These are phyloP conservation scores for Macheiramphus alcinus DNA, from an alignment of 2,113 vertebrate genomes.

Conservation along the genomic window DNA sequence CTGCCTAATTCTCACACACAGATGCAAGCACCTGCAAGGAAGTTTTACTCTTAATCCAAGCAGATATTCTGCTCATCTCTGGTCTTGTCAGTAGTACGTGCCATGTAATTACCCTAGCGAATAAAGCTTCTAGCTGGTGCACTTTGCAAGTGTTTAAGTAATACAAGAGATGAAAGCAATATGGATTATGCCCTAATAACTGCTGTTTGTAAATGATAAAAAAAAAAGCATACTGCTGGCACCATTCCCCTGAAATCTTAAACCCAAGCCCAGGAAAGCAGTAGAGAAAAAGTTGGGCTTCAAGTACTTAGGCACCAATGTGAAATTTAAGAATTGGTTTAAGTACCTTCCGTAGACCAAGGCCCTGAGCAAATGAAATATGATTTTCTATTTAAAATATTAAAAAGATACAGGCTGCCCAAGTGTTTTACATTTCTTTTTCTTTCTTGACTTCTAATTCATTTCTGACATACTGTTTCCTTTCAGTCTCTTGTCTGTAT, in stretches of 20 bases:
- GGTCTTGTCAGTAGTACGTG: not conserved
- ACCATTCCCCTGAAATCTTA: not conserved
- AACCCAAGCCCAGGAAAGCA: not conserved
- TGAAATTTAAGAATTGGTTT: constrained; percentile 41
- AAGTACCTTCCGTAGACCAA: not conserved
- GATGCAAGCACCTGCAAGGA: not conserved
- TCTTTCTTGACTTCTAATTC: constrained; percentile 35
- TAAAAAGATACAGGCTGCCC: constrained; percentile 48
- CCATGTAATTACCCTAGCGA: not conserved
- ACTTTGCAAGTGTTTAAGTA: not conserved
- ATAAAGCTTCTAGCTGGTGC: not conserved
- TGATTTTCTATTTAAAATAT: constrained; percentile 59
- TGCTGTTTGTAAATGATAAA: not conserved
- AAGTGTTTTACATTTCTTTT: constrained; percentile 50
- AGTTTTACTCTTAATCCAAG: not conserved
- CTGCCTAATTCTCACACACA: not conserved
- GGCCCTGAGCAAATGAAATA: constrained; percentile 50
- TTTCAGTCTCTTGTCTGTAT: constrained; percentile 16
- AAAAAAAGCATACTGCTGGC: not conserved
- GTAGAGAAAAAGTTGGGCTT: not conserved
- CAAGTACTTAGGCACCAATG: not conserved
- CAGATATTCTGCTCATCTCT: not conserved
- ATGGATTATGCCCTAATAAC: not conserved
- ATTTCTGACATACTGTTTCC: constrained; percentile 60
- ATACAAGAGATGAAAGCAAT: not conserved